Conservation (phyloP, 2,797 vertebrate species). For the Syndactyla subalaris region DNA sequence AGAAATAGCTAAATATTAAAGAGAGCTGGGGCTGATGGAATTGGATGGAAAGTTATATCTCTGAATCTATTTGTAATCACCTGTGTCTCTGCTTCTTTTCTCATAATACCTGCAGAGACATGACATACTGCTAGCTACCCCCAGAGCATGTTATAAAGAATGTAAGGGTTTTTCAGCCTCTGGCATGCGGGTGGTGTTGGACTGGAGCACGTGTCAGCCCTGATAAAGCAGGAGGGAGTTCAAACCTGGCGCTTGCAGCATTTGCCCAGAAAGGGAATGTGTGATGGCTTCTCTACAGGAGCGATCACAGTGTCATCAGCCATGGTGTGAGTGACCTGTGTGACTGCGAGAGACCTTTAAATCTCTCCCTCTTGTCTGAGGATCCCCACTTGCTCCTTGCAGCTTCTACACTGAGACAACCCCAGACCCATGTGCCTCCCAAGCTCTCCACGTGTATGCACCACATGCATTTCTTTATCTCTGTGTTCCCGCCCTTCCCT, state of each 20-base stretch:
- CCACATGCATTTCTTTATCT: not conserved
- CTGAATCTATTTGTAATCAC: slow-evolving; percentile 35
- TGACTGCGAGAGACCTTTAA: not conserved
- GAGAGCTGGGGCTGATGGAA: not conserved
- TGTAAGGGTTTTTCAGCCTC: not conserved
- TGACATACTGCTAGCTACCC: not conserved
- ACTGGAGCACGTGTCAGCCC: not conserved
- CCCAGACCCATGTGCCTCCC: not conserved
- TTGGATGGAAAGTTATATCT: slow-evolving; percentile 12
- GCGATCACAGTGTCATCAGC: not conserved
- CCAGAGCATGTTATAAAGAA: slow-evolving; percentile 9
- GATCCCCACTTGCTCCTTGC: not conserved
- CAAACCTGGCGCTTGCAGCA: not conserved
- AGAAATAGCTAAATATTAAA: slow-evolving; percentile 44
- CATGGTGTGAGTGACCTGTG: not conserved
- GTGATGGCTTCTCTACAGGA: not conserved
- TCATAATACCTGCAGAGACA: not conserved
- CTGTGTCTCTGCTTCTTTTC: slow-evolving; percentile 16
- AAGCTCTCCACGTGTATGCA: not conserved
- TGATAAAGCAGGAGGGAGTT: not conserved
- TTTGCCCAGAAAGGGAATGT: fast-evolving
- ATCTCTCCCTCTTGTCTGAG: not conserved
- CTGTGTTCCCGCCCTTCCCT: fast-evolving
- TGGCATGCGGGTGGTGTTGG: not conserved
- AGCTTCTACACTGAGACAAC: not conserved